These are phyloP conservation scores for Lycophotia porphyrea DNA, from an alignment of 2,888 invertebrate genomes.

Conservation along the genomic window DNA sequence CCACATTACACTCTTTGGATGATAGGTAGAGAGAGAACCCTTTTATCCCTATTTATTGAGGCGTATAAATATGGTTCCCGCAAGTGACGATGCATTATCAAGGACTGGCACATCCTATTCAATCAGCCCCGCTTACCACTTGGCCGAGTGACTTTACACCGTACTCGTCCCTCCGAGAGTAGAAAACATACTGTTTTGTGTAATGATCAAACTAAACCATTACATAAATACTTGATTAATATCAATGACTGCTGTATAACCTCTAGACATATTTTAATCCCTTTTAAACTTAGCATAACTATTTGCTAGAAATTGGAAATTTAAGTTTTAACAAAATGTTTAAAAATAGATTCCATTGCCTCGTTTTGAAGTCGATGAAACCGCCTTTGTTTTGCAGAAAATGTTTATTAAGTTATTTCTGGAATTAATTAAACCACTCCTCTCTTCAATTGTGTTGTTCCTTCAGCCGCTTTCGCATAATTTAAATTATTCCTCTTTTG, in stretches of 20 bases:
- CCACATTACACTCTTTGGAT: conserved; percentile 1
- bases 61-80: not conserved
- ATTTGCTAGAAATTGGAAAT: not conserved
- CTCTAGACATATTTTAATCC: not conserved
- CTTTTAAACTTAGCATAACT: not conserved
- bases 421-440: not conserved
- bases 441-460: conserved; percentile 10
- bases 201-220: not conserved
- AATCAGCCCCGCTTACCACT: not conserved
- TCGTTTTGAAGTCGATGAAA: not conserved
- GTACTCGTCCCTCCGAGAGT: too few species aligned
- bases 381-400: not conserved
- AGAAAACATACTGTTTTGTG: not conserved
- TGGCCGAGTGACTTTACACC: too few species aligned
- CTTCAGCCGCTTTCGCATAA: conserved; percentile 7
- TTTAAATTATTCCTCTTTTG: conserved; percentile 10
- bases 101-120: not conserved
- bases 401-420: not conserved
- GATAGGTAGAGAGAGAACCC: not conserved
- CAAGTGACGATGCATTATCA: not conserved
- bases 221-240: not conserved
- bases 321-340: not conserved
- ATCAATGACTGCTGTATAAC: not conserved
- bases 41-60: not conserved
- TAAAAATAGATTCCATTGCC: not conserved